Conservation (phyloP, 2,888 invertebrate genomes). For the Ceriagrion tenellum region DNA sequence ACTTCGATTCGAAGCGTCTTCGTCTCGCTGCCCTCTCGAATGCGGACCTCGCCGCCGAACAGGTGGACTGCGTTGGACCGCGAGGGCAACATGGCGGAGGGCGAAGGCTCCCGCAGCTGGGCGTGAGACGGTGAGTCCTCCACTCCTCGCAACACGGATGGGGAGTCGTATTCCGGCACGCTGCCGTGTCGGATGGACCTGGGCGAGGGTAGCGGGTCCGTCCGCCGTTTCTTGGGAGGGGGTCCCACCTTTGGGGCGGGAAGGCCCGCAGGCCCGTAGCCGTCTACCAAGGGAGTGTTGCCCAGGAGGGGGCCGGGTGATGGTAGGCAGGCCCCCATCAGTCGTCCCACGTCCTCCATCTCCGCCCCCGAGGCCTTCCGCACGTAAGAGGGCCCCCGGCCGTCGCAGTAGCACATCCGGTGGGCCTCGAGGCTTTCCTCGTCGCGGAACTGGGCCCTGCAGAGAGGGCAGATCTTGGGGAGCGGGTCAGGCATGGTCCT, state of each 20-base stretch:
- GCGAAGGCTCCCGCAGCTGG: slow-evolving; percentile 42
- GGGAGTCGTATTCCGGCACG: not conserved
- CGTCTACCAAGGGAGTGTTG: slow-evolving; percentile 89
- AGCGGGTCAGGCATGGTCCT: not conserved
- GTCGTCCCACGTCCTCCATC: not conserved
- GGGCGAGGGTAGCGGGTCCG: slow-evolving; percentile 76
- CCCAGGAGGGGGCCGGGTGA: slow-evolving; percentile 86
- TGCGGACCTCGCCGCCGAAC: slow-evolving; percentile 90
- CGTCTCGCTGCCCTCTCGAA: slow-evolving; percentile 84
- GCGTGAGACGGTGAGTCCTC: not conserved
- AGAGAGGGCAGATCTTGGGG: slow-evolving; percentile 79
- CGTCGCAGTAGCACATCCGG: slow-evolving; percentile 89
- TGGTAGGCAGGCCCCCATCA: slow-evolving; percentile 47
- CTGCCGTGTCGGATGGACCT: slow-evolving; percentile 18
- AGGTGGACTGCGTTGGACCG: slow-evolving; percentile 80
- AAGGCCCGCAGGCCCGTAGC: slow-evolving; percentile 80
- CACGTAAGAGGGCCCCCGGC: slow-evolving; percentile 74
- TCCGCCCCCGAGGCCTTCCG: slow-evolving; percentile 29
- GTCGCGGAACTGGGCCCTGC: slow-evolving; percentile 88
- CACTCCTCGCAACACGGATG: slow-evolving; percentile 41
- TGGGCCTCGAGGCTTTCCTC: slow-evolving; percentile 91
- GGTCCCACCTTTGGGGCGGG: slow-evolving; percentile 77
- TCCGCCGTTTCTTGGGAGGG: slow-evolving; percentile 80
- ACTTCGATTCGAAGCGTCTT: slow-evolving; percentile 86
- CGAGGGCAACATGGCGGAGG: not conserved